Conservation (phyloP, 2,888 invertebrate species). For the Ormyrus labotus region DNA sequence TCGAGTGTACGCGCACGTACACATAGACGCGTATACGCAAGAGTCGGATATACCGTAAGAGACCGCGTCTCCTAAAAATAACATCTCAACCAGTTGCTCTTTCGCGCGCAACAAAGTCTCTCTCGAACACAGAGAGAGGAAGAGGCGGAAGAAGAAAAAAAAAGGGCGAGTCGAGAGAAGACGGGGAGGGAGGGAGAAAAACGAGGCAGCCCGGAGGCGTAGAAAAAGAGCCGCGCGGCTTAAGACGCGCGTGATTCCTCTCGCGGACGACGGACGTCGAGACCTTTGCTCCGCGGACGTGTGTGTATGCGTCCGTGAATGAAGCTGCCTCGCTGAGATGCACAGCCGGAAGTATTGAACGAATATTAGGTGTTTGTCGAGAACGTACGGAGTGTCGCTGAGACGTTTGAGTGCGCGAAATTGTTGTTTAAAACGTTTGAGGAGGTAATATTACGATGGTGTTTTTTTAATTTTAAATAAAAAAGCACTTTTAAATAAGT, state of each 20-base stretch:
- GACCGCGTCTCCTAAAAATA: slow-evolving; percentile 46
- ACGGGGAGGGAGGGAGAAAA: slow-evolving; percentile 23
- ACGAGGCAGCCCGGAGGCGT: slow-evolving; percentile 1
- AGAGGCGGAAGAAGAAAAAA: not conserved
- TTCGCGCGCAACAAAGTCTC: not conserved
- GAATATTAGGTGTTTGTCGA: no score
- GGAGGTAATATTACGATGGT: no score
- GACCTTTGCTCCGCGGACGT: no score
- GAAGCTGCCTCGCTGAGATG: no score
- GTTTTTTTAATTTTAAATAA: no score
- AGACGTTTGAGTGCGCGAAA: no score
- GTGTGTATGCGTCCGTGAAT: no score
- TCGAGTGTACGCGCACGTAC: not conserved
- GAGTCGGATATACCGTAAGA: slow-evolving; percentile 8
- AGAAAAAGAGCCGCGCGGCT: slow-evolving; percentile 25
- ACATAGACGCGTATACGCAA: not conserved
- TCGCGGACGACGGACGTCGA: not conserved
- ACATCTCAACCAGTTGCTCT: slow-evolving; percentile 33
- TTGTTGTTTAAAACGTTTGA: no score
- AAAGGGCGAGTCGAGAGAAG: not conserved
- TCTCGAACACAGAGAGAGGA: not conserved
- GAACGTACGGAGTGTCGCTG: no score
- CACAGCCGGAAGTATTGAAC: no score
- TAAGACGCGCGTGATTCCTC: slow-evolving; percentile 33
- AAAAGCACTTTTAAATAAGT: no score